Base-by-base conservation (phyloP, 2,888 invertebrate species). In the Linnaemya vulpina region DNA sequence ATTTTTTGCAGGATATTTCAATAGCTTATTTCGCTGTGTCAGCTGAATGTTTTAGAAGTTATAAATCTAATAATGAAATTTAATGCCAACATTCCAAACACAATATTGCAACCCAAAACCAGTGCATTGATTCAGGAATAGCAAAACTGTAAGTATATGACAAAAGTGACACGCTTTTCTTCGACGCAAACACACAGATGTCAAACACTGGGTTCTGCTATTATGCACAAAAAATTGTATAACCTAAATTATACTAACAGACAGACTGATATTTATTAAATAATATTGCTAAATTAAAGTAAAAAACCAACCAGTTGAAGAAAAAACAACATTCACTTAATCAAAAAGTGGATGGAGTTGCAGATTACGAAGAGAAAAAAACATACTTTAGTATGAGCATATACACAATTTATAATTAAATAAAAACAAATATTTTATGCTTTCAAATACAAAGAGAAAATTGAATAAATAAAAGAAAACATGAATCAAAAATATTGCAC, bases 251-350 rank as follows among this genome's bases (percentile, higher is more conserved):
- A 71, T 25, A 35, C 7, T 46, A 70, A 70, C 1, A 30, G 25
- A 15, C n/a, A 76, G n/a, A 38, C 22, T 68, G 13, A 17, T 25
- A 25, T 40, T 43, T 55, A 55, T 49, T 65, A 46, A 25, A 15
- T 40, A 60, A 60, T 35, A 5, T 11, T 35, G 30, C 15, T 25
- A 55, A 55, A 30, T 5, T 15, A 58, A n/a, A 30, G 30, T 3
- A 58, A 46, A n/a, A 30, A 46, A 22, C 13, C 53, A 70, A 15
- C 13, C 22, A 8, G 25, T n/a, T 15, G n/a, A 17, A 43, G 40
- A 43, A 71, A 17, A 75, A 55, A 51, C 62, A 67, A 71, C 82
- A 76, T 82, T 82, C 82, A 82, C 63, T 65, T 71, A 38, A 70
- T 76, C 75, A 81, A 65, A 10, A 65, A 58, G 46, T n/a, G n/a